These are phyloP conservation scores for Heliconius eleuchia DNA, from an alignment of 1,140 invertebrate species.

Conservation along the genomic window DNA sequence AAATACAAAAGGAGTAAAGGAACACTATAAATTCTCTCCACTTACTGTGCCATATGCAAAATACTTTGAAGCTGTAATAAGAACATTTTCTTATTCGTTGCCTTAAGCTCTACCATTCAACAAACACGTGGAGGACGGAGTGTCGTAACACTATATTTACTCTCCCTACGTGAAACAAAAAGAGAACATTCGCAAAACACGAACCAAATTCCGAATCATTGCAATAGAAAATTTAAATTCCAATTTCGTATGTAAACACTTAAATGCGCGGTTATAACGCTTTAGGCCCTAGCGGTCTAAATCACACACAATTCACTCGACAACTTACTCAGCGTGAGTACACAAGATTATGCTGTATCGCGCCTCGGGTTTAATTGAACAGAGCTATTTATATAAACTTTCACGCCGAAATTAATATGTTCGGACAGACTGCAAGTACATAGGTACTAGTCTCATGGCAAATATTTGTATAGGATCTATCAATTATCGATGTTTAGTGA, in stretches of 20 bases:
- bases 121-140: too few species aligned
- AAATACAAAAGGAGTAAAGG: too few species aligned
- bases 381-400: constrained; percentile 60
- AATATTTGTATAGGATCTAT: constrained; percentile 66
- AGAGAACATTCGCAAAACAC: not conserved
- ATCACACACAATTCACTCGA: constrained; percentile 60
- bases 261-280: constrained; percentile 28
- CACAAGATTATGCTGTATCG: constrained; percentile 42
- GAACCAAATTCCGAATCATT: not conserved
- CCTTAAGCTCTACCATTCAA: too few species aligned
- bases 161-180: too few species aligned
- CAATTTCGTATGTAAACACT: constrained; percentile 32
- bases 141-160: too few species aligned
- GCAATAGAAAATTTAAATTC: constrained; percentile 4
- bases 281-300: constrained; percentile 45
- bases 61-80: too few species aligned
- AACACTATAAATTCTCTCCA: too few species aligned
- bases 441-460: constrained; percentile 46
- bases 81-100: too few species aligned
- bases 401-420: constrained; percentile 51
- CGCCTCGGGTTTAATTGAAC: constrained; percentile 59
- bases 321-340: constrained; percentile 52
- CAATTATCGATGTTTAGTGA: constrained; percentile 66
- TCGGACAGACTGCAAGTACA: constrained; percentile 49
- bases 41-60: too few species aligned